phyloP scores from a whole-genome alignment of 2,888 invertebrate genomes.

The Antheraea assamensis region DNA sequence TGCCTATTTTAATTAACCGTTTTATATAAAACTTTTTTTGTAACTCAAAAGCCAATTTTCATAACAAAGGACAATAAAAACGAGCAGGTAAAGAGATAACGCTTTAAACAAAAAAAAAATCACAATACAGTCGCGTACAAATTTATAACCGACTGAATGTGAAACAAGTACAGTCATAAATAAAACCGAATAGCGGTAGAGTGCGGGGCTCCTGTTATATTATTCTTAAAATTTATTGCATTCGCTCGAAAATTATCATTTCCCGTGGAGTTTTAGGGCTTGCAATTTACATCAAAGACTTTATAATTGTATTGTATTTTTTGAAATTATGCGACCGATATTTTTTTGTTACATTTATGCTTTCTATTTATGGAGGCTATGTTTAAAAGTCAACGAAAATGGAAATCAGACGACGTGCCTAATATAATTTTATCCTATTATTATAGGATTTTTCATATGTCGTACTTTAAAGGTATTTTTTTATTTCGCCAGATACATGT shows the following conservation, averaged over 20 bases:
- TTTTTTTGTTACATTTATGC: not conserved
- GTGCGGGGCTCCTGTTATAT: constrained; percentile 72
- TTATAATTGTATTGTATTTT: constrained; percentile 4
- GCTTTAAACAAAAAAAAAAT: constrained; percentile 60
- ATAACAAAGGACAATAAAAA: constrained; percentile 71
- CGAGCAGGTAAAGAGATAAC: constrained; percentile 55
- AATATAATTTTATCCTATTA: too few species aligned
- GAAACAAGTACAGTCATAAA: constrained; percentile 80
- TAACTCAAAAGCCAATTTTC: constrained; percentile 39
- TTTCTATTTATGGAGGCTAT: too few species aligned
- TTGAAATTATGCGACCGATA: not conserved
- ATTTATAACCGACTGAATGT: constrained; percentile 73
- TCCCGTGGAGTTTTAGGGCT: constrained; percentile 60
- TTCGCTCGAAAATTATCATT: constrained; percentile 73
- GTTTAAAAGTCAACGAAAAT: too few species aligned
- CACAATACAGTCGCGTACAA: constrained; percentile 72
- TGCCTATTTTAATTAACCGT: constrained; percentile 1
- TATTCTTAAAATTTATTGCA: constrained; percentile 69
- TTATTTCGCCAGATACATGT: too few species aligned
- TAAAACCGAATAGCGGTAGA: constrained; percentile 75
- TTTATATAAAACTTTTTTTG: constrained; percentile 4
- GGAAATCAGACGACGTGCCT: too few species aligned
- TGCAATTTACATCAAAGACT: constrained; percentile 14
- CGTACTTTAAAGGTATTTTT: too few species aligned
- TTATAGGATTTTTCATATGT: too few species aligned